phyloP scores from a whole-genome alignment of 2,888 invertebrate genomes.

The Nymphalis polychloros region DNA sequence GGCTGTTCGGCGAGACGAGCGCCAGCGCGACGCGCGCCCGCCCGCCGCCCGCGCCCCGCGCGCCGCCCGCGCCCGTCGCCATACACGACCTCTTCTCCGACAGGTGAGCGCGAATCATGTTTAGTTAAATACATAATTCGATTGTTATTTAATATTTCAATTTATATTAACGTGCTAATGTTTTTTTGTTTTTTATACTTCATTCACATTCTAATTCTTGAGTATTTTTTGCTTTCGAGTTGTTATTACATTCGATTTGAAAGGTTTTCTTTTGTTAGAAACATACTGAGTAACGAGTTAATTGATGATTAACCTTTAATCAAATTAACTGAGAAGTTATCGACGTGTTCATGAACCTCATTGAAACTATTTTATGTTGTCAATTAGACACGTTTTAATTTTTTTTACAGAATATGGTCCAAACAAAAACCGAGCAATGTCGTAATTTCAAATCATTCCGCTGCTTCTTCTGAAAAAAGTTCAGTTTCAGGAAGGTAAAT shows the following conservation, averaged over 20 bases:
- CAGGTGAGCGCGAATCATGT: slow-evolving; percentile 47
- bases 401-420: slow-evolving; percentile 63
- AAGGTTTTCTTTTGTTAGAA: too few relatives aligned
- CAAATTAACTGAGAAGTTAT: too few relatives aligned
- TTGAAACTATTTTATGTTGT: too few relatives aligned
- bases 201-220: too few relatives aligned
- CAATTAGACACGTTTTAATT: background rate
- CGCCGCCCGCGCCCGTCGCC: slow-evolving; percentile 33
- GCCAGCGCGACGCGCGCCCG: slow-evolving; percentile 34
- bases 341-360: too few relatives aligned
- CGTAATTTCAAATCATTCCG: slow-evolving; percentile 50
- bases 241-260: too few relatives aligned
- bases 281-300: too few relatives aligned
- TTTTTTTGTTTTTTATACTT: too few relatives aligned
- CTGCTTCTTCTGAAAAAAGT: slow-evolving; percentile 54
- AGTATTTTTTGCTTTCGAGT: too few relatives aligned
- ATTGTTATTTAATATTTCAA: background rate
- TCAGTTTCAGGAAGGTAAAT: slow-evolving; percentile 53
- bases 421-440: slow-evolving; percentile 59
- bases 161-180: too few relatives aligned
- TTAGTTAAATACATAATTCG: too few relatives aligned
- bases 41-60: slow-evolving; percentile 34
- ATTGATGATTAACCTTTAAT: too few relatives aligned
- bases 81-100: slow-evolving; percentile 70
- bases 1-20: slow-evolving; percentile 74